Evolutionary conservation across 2,113 vertebrate species (phyloP), one percentile per base, ranked within the genome.

Genomic region (Pterophyllum scalare): DNA sequence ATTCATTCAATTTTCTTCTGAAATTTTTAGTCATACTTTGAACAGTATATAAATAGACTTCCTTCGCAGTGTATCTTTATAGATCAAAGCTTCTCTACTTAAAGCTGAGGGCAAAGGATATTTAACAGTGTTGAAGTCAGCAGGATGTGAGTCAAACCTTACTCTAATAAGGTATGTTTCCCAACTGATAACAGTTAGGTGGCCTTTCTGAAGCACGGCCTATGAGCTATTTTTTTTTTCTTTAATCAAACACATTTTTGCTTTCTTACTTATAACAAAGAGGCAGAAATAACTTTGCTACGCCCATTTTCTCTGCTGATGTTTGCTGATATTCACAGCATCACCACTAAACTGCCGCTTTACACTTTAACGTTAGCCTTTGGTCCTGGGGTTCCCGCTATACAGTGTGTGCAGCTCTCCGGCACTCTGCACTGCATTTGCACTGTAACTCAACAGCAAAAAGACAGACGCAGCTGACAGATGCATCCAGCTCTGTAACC

Each of bases 301-400:
- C 26, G 5, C 62, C 72, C 43, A 31, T 83, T 83, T 81, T 84
- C 52, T 76, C 59, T 3, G 19, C 72, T 26, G 54, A 84, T 78
- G 38, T 28, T 46, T 75, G 46, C 12, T 86, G 57, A 84, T 89
- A 89, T 91, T 92, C 79, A 87, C 46, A 89, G 92, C 85, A 59
- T 70, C 10, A 75, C 59, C 64, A 82, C 81, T 89, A 79, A 87
- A 54, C 76, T 38, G 8, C 67, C 85, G 75, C 75, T 82, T 70
- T 6, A 67, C 88, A 80, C 81, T 64, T 80, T 77, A 75, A 88
- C 46, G 75, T 72, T 77, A 60, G 74, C 77, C 79, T 60, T 46
- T 74, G 78, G 65, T 85, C 59, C 52, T 9, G 40, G 67, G 75
- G 80, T 59, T 89, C 54, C 74, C 75, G 82, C 22, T 75, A 31